A percentile compares a stretch with the other conserved stretches of the same genome.
phyloP scores from a whole-genome alignment of 2,797 vertebrate genomes.

The Erethizon dorsatum region DNA sequence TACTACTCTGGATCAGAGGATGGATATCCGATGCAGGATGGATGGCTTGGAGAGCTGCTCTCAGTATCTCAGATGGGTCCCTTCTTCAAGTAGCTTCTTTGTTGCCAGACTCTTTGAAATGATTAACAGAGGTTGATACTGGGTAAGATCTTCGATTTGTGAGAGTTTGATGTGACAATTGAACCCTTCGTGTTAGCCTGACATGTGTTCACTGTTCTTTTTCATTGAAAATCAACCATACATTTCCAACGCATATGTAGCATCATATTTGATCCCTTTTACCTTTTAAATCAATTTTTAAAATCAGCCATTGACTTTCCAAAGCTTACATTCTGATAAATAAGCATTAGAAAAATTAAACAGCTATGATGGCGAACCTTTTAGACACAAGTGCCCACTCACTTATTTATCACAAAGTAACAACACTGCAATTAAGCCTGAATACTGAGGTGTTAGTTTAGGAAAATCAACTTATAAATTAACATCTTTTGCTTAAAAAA shows the following conservation, averaged over 20 bases:
- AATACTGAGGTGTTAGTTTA: background rate
- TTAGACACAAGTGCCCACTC: background rate
- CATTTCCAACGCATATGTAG: background rate
- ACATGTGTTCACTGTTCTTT: background rate
- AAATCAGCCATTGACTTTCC: background rate
- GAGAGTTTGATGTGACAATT: background rate
- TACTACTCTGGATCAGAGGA: background rate
- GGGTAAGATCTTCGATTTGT: background rate
- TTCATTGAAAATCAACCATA: background rate
- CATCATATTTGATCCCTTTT: background rate
- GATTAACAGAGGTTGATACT: background rate
- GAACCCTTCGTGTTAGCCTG: background rate
- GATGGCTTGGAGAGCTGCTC: background rate
- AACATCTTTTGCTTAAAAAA: background rate
- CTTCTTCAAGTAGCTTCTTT: background rate
- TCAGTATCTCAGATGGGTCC: background rate
- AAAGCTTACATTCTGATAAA: background rate
- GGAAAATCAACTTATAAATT: background rate
- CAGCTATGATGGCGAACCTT: background rate
- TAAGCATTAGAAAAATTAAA: background rate
- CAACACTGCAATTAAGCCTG: background rate
- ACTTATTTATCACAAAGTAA: background rate
- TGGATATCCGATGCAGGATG: background rate
- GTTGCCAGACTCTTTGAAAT: background rate
- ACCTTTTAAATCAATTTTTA: background rate